Conservation (phyloP, 1,140 invertebrate species). For the Thereuonema tuberculata region DNA sequence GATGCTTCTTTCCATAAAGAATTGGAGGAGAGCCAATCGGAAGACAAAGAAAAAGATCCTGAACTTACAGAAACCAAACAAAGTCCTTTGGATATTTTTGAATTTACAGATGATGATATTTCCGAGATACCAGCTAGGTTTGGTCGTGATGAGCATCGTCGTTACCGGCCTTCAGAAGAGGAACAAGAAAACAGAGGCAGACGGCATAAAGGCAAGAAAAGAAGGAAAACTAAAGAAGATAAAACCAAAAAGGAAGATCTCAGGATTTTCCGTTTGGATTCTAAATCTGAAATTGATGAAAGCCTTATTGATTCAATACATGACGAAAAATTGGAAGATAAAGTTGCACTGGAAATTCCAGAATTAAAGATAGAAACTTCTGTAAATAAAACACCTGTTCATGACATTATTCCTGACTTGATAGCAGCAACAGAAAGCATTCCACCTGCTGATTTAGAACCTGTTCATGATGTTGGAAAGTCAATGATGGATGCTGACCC, state of each 20-base stretch:
- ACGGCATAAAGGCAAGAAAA: slow-evolving; percentile 15
- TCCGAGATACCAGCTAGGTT: slow-evolving; percentile 20
- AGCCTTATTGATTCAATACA: too few relatives aligned
- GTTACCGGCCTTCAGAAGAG: slow-evolving; percentile 19
- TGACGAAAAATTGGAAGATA: too few relatives aligned
- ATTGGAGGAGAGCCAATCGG: background rate
- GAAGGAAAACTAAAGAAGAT: slow-evolving; percentile 29
- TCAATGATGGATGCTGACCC: background rate
- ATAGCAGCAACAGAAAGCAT: background rate
- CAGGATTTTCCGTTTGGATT: background rate
- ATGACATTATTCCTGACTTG: background rate
- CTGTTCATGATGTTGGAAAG: background rate
- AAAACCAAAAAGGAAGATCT: slow-evolving; percentile 24
- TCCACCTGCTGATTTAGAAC: background rate
- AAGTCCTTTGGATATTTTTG: slow-evolving; percentile 38
- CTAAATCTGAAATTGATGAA: background rate
- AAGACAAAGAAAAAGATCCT: slow-evolving; percentile 4
- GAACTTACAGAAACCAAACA: slow-evolving; percentile 15
- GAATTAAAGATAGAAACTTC: background rate
- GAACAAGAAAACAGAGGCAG: slow-evolving; percentile 10
- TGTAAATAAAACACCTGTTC: background rate
- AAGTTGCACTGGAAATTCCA: too few relatives aligned
- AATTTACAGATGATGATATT: slow-evolving; percentile 39
- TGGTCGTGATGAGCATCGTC: slow-evolving; percentile 12
- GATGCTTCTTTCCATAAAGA: background rate